These are phyloP conservation scores for Cynoglossus semilaevis DNA, from an alignment of 2,113 vertebrate genomes.

Conservation along the genomic window DNA sequence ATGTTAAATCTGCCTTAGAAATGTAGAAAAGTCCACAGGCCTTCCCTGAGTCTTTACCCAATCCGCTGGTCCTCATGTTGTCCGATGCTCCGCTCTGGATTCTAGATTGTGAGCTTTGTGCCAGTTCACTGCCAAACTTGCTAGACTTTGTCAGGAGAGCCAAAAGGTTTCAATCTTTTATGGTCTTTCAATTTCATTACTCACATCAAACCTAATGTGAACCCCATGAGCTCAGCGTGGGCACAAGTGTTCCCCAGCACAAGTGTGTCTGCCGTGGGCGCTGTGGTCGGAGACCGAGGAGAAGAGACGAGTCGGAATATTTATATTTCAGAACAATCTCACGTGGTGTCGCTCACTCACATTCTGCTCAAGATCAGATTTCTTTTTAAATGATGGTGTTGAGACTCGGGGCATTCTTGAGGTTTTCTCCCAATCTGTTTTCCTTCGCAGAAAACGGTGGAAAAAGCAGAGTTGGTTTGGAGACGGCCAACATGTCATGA, in stretches of 20 bases:
- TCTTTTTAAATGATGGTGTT: slow-evolving; percentile 61
- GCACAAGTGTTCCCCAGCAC: slow-evolving; percentile 34
- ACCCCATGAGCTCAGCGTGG: slow-evolving; percentile 14
- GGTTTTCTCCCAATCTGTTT: slow-evolving; percentile 67
- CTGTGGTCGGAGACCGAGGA: slow-evolving; percentile 51
- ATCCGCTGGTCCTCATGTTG: too few relatives aligned
- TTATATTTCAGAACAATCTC: slow-evolving; percentile 68
- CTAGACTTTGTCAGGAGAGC: slow-evolving; percentile 11
- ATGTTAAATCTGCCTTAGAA: too few relatives aligned
- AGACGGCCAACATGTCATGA: slow-evolving; percentile 30
- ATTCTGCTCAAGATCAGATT: slow-evolving; percentile 55
- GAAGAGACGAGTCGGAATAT: slow-evolving; percentile 54
- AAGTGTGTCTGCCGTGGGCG: slow-evolving; percentile 22
- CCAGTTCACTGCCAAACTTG: slow-evolving; percentile 1
- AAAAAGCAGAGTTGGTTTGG: slow-evolving; percentile 56
- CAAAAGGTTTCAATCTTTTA: slow-evolving; percentile 5
- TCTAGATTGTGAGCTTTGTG: too few relatives aligned
- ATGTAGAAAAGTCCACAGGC: too few relatives aligned
- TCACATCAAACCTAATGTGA: slow-evolving; percentile 20
- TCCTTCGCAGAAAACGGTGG: slow-evolving; percentile 41
- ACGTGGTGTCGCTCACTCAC: slow-evolving; percentile 56
- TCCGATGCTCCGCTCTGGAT: too few relatives aligned
- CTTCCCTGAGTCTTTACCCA: too few relatives aligned
- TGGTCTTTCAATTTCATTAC: background rate
- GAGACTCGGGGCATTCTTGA: slow-evolving; percentile 68